Evolutionary conservation across 2,113 vertebrate species (phyloP).

Genomic region (Perccottus glenii): DNA sequence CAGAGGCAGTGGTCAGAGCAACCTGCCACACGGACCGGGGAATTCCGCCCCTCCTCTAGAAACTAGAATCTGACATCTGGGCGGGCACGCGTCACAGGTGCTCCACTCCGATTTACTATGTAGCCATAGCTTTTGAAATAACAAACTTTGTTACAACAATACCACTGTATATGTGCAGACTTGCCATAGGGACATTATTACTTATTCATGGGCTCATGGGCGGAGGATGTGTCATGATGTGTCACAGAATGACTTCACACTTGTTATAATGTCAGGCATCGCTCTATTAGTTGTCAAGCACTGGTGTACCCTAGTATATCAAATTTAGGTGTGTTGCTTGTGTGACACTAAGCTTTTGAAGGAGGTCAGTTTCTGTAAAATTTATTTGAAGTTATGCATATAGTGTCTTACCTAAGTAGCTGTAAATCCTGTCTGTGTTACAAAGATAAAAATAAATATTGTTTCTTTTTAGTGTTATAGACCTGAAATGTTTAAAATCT

Average conservation of each 20-base stretch:
- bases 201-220: slow-evolving; percentile 53
- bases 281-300: neutral
- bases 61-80: slow-evolving; percentile 46
- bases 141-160: slow-evolving; percentile 1
- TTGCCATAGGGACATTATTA: slow-evolving; percentile 35
- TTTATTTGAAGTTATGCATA: too few relatives aligned
- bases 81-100: slow-evolving; percentile 49
- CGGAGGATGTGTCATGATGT: slow-evolving; percentile 64
- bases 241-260: slow-evolving; percentile 58
- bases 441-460: too few relatives aligned
- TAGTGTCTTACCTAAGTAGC: too few relatives aligned
- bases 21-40: slow-evolving; percentile 42
- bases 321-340: too few relatives aligned
- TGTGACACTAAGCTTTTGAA: too few relatives aligned
- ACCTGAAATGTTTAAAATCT: too few relatives aligned
- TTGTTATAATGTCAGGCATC: slow-evolving; percentile 38
- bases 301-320: neutral
- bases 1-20: slow-evolving; percentile 43
- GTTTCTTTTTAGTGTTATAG: too few relatives aligned
- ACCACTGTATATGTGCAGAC: slow-evolving; percentile 26
- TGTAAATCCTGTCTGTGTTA: too few relatives aligned
- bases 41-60: slow-evolving; percentile 48
- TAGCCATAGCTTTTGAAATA: neutral
- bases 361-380: too few relatives aligned
- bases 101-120: slow-evolving; percentile 39